These are phyloP conservation scores for Ophion slaviceki DNA, from an alignment of 2,888 invertebrate genomes.

Conservation along the genomic window DNA sequence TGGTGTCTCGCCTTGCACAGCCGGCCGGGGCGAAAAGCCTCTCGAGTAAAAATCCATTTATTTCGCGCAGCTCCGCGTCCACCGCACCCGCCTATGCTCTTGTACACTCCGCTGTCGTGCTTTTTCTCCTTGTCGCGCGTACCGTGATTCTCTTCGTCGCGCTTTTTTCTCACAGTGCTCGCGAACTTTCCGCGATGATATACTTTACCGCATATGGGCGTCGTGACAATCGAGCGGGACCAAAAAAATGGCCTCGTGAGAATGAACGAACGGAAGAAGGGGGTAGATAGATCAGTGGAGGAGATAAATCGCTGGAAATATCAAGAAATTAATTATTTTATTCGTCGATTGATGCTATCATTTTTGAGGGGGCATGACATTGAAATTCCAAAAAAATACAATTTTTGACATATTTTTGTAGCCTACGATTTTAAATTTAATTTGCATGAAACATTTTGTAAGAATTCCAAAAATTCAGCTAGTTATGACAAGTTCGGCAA, in stretches of 20 bases:
- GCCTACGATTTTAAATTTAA: not conserved
- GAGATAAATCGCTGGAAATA: not conserved
- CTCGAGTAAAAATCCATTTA: constrained; percentile 64
- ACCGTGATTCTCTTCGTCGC: constrained; percentile 46
- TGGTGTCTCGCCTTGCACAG: constrained; percentile 18
- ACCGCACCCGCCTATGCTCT: constrained; percentile 27
- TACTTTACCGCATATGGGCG: constrained; percentile 4
- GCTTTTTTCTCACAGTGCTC: constrained; percentile 8
- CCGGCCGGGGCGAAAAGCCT: constrained; percentile 47
- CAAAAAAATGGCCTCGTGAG: constrained; percentile 22
- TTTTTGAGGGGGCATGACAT: not conserved
- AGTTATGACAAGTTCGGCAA: no score
- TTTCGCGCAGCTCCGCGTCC: constrained; percentile 55
- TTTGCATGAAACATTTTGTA: not conserved
- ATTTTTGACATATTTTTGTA: not conserved
- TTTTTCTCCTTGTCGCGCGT: constrained; percentile 28
- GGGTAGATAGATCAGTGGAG: not conserved
- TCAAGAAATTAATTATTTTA: not conserved
- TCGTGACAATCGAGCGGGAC: constrained; percentile 12
- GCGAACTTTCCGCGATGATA: constrained; percentile 33
- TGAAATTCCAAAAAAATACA: not conserved
- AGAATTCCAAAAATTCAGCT: not conserved
- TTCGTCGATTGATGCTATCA: not conserved
- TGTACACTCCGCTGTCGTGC: constrained; percentile 25
- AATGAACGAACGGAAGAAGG: constrained; percentile 5